Evolutionary conservation across 2,797 vertebrate genomes (phyloP).

Genomic region (Urophycis tenuis): DNA sequence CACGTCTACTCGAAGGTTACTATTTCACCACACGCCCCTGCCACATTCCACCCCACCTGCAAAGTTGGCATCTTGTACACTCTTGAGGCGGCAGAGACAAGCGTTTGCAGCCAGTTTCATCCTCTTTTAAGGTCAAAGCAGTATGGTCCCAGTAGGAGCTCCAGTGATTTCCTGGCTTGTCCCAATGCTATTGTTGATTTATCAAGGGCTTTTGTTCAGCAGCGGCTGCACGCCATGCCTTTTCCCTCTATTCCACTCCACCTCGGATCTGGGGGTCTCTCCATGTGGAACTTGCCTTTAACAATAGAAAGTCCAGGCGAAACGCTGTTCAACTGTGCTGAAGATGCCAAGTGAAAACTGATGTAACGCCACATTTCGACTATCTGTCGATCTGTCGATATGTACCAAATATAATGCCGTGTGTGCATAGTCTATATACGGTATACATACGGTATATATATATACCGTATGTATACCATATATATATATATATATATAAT

Average conservation of each 20-base stretch:
- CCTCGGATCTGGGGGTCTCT: background rate
- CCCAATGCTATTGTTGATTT: background rate
- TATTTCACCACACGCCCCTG: background rate
- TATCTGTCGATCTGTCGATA: background rate
- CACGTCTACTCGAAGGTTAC: background rate
- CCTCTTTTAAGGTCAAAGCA: conserved; percentile 5
- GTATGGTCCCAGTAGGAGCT: background rate
- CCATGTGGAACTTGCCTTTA: background rate
- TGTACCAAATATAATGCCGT: background rate
- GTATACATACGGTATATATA: too few relatives aligned
- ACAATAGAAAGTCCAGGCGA: background rate
- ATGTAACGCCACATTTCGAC: background rate
- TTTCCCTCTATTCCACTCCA: background rate
- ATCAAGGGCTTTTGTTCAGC: conserved; percentile 2
- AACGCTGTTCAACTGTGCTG: background rate
- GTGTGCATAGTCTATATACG: too few relatives aligned
- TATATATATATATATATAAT: too few relatives aligned
- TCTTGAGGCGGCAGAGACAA: background rate
- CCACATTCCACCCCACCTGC: background rate
- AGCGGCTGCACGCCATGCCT: background rate
- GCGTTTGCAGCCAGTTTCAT: background rate
- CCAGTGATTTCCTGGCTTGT: background rate
- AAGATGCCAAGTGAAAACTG: background rate
- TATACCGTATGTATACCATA: too few relatives aligned
- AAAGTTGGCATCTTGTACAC: background rate